phyloP scores from a whole-genome alignment of 1,140 invertebrate species.

The Vanessa tameamea region DNA sequence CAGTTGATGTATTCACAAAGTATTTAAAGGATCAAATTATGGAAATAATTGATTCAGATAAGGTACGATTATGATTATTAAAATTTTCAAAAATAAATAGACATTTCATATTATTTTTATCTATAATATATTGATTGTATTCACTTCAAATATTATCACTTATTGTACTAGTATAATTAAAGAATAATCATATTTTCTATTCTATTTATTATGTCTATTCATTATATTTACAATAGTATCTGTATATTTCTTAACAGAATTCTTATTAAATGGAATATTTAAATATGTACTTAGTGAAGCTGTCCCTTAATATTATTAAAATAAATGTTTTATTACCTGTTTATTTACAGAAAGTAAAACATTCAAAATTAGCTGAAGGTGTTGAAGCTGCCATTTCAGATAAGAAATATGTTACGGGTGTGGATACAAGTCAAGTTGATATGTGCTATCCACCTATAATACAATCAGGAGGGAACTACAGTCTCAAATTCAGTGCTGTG shows the following conservation, averaged over 20 bases:
- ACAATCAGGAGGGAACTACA: slow-evolving; percentile 98
- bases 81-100: background rate
- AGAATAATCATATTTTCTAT: too few relatives aligned
- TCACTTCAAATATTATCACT: too few relatives aligned
- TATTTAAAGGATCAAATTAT: slow-evolving; percentile 99
- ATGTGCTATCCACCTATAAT: slow-evolving; percentile 99
- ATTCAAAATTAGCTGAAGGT: slow-evolving; percentile 96
- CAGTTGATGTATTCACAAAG: slow-evolving; percentile 97
- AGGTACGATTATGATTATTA: slow-evolving; percentile 80
- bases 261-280: too few relatives aligned
- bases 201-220: too few relatives aligned
- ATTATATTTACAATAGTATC: too few relatives aligned
- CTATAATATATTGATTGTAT: too few relatives aligned
- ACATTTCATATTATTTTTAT: too few relatives aligned
- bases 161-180: too few relatives aligned
- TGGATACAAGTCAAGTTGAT: slow-evolving; percentile 94
- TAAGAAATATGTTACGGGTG: slow-evolving; percentile 96
- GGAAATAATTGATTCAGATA: slow-evolving; percentile 98
- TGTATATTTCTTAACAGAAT: too few relatives aligned
- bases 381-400: slow-evolving; percentile 94
- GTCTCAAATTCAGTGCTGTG: slow-evolving; percentile 96
- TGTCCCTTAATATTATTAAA: too few relatives aligned
- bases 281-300: too few relatives aligned
- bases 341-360: slow-evolving; percentile 92
- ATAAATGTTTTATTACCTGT: too few relatives aligned